Conservation (phyloP, 1,140 invertebrate genomes). For the Dryas iulia region DNA sequence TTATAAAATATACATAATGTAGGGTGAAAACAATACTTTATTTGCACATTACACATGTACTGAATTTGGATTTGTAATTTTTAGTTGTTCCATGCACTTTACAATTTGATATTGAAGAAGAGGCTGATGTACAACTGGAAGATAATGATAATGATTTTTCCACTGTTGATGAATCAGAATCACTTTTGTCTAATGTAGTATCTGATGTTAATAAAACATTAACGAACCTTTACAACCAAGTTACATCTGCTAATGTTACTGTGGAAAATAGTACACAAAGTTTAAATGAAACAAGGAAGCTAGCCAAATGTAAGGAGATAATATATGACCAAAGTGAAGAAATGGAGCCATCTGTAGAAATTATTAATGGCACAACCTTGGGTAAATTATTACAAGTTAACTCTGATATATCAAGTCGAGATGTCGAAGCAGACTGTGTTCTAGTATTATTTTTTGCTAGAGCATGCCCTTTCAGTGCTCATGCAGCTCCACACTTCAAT, state of each 20-base stretch:
- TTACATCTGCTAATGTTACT: slow-evolving; percentile 63
- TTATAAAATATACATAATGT: not conserved
- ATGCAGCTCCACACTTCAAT: slow-evolving; percentile 94
- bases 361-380: slow-evolving; percentile 68
- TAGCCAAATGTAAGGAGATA: slow-evolving; percentile 72
- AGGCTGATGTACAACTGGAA: slow-evolving; percentile 36
- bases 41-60: too few relatives aligned
- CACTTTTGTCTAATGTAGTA: slow-evolving; percentile 63
- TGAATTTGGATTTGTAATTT: slow-evolving; percentile 26
- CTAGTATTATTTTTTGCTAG: slow-evolving; percentile 94
- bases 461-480: slow-evolving; percentile 93
- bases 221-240: slow-evolving; percentile 63
- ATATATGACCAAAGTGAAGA: slow-evolving; percentile 54
- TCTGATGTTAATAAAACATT: slow-evolving; percentile 71
- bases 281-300: slow-evolving; percentile 69
- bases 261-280: slow-evolving; percentile 56
- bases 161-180: slow-evolving; percentile 70
- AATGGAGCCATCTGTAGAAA: slow-evolving; percentile 61
- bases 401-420: slow-evolving; percentile 65
- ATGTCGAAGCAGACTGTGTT: slow-evolving; percentile 83
- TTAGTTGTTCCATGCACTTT: slow-evolving; percentile 40
- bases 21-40: too few relatives aligned
- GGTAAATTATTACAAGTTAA: slow-evolving; percentile 67
- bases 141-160: slow-evolving; percentile 49
- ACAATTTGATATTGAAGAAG: slow-evolving; percentile 65